phyloP scores from a whole-genome alignment of 37 sponge, comb jelly and placozoan genomes.

The Halichondria panicea region DNA sequence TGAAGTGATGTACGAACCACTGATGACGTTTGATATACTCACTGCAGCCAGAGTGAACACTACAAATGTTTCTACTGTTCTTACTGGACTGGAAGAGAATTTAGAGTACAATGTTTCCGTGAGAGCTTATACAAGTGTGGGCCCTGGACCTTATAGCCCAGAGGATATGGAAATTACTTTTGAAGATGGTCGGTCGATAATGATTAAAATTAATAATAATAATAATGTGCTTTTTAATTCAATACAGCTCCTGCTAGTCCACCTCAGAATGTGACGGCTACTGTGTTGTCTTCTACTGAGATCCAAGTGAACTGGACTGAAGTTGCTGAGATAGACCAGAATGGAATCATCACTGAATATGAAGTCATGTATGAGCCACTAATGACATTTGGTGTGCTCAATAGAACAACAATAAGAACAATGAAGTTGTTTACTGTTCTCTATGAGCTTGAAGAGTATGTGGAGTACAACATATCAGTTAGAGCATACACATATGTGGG shows the following conservation, averaged over 20 bases:
- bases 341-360: slow-evolving; percentile 49
- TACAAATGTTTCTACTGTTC: background rate
- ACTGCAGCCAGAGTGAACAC: background rate
- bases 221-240: too few species aligned
- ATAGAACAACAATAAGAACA: background rate
- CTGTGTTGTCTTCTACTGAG: slow-evolving; percentile 10
- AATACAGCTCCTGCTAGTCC: slow-evolving; percentile 34
- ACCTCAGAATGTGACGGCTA: slow-evolving; percentile 28
- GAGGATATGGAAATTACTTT: slow-evolving; percentile 6
- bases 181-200: slow-evolving; percentile 18
- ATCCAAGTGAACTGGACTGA: slow-evolving; percentile 22
- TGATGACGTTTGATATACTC: background rate
- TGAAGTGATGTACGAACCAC: slow-evolving; percentile 20
- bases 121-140: slow-evolving; percentile 28
- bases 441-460: slow-evolving; percentile 6
- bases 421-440: background rate
- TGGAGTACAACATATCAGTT: slow-evolving; percentile 32
- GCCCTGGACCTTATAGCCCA: slow-evolving; percentile 27
- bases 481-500: slow-evolving; percentile 27
- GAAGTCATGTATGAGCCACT: slow-evolving; percentile 18
- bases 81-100: slow-evolving; percentile 16
- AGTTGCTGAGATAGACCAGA: background rate
- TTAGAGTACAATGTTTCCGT: slow-evolving; percentile 29
- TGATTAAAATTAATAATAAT: too few species aligned
- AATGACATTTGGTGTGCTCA: background rate